Evolutionary conservation across 2,113 vertebrate species (phyloP).

Genomic region (Mobula hypostoma): DNA sequence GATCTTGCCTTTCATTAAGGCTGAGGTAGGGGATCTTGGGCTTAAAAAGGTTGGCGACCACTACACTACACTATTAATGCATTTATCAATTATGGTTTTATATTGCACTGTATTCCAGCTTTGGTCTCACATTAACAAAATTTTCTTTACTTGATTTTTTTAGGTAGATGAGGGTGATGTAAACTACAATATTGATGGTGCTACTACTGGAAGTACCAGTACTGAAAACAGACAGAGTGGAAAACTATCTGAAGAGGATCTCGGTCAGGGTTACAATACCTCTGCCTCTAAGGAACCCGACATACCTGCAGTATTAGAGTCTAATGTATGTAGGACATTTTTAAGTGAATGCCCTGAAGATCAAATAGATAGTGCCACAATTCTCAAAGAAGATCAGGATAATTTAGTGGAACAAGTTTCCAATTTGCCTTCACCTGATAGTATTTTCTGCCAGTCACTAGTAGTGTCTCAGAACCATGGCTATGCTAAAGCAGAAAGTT

Average conservation of each 20-base stretch:
- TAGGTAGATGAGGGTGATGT: constrained; percentile 58
- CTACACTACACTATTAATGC: no score
- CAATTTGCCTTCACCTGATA: constrained; percentile 8
- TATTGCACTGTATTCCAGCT: no score
- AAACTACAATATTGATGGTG: constrained; percentile 48
- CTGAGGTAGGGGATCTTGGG: no score
- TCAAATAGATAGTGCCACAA: neutral
- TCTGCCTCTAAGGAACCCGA: constrained; percentile 7
- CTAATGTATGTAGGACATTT: neutral
- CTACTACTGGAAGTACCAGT: constrained; percentile 49
- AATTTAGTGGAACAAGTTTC: constrained; percentile 15
- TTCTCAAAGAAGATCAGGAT: neutral
- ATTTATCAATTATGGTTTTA: no score
- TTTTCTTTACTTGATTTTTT: constrained; percentile 28
- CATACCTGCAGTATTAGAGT: constrained; percentile 40
- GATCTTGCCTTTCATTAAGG: no score
- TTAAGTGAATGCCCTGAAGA: neutral
- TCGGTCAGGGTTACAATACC: constrained; percentile 38
- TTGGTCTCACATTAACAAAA: neutral
- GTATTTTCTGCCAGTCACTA: neutral
- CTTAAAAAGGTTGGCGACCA: no score
- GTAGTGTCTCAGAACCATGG: constrained; percentile 47
- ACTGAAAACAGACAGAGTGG: constrained; percentile 48
- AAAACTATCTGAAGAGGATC: constrained; percentile 35
- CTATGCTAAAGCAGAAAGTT: constrained; percentile 49